Base-by-base conservation (phyloP, 2,888 invertebrate genomes). In the Hyalella azteca region DNA sequence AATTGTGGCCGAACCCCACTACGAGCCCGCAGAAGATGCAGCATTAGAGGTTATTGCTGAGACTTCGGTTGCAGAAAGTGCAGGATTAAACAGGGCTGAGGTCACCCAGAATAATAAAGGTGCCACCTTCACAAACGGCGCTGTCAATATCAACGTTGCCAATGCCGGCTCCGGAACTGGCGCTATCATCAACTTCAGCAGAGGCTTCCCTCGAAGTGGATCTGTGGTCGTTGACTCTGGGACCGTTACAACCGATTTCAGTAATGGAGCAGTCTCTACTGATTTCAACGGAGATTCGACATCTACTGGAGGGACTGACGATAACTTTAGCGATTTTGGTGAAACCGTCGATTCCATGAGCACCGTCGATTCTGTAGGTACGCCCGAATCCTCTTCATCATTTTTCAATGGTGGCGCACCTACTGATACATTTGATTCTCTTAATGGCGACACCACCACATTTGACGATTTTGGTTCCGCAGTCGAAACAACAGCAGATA, bases 131-230 rank as follows among this genome's bases (percentile, higher is more conserved):
- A 19, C n/a, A 5, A 39, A 19, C 5, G 66, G 36, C 19, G 36
- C 13, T 19, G 19, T 66, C 36, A 66, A 66, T 66, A 22, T 66
- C 39, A 66, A 66, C 36, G 66, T 66, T 32, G 66, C 66, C 39
- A 66, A 66, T 36, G 7, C 39, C 9, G 66, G 66, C 22, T 36
- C 66, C n/a, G 66, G 66, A 32, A 66, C 66, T 36, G 66, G 66
- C 22, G 66, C 36, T 19, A 19, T 66, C 29, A 66, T 66, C 36
- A 19, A 66, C 19, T 5, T 66, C 36, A 22, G 29, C 29, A 22
- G 29, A 26, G 26, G 54, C 0, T 5, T 29, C 2, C 1, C 22
- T 54, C 26, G 26, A 54, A 22, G 26, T n/a, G n/a, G n/a, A n/a
- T n/a, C n/a, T n/a, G n/a, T n/a, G n/a, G n/a, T n/a, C 9, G 54